Evolutionary conservation across 2,797 vertebrate species (phyloP), one percentile per base, ranked within the genome.

Genomic region (Cetoscarus ocellatus): DNA sequence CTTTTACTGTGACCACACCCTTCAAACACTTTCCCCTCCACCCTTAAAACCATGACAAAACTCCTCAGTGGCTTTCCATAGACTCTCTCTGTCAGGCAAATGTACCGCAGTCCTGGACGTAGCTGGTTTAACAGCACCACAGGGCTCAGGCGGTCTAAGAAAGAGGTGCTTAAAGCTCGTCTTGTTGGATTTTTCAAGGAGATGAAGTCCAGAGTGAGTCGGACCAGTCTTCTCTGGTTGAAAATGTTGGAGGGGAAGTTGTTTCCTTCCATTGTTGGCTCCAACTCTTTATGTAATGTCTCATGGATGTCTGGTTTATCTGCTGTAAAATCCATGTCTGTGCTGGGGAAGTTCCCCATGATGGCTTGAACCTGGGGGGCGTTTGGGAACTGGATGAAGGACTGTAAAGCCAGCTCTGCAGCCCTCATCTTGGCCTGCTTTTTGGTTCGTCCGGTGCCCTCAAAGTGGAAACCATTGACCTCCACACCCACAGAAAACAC

Each of bases 341-440:
- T 82, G 84, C 91, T 89, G 76, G 91, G 63, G 57, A 92, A 75
- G 80, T 87, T 86, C 1, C 93, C 95, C 93, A 96, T 93, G 67
- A 94, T 90, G 42, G 94, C 89, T 27, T 96, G 96, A 48, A 96
- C 96, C 83, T 97, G 97, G 17, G 96, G 94, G 35, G 95, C 93
- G 0, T 97, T 96, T 27, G 96, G 97, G 83, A 98, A 97, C 95
- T 98, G 98, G 54, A 98, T 84, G 0, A 98, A 99, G 0, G 97
- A 98, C 50, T 94, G 93, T 12, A 98, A 94, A 6, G 98, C 97
- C 68, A 95, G 65, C 82, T 98, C 97, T 0, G 97, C 98, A 0
- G 96, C 97, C 15, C 91, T 94, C 96, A 96, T 96, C 93, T 98
- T 98, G n/a, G 96, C 96, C 81, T 96, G 95, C 88, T 97, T 99